These are phyloP conservation scores for Neodiprion pinetum DNA, from an alignment of 1,140 invertebrate genomes.

Conservation along the genomic window DNA sequence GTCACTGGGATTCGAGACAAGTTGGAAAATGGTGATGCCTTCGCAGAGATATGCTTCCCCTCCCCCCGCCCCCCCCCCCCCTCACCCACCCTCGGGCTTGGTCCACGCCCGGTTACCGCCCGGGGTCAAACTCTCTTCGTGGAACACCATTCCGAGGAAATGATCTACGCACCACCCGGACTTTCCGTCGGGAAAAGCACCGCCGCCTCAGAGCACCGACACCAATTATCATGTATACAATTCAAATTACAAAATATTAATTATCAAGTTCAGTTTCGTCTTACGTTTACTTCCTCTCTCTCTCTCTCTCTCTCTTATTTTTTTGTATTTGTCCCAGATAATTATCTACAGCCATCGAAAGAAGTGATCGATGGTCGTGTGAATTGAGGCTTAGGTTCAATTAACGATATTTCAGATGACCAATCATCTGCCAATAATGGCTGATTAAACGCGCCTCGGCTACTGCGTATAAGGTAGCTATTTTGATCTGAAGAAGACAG, in stretches of 20 bases:
- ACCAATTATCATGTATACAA: conserved; percentile 23
- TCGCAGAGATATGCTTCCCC: conserved; percentile 27
- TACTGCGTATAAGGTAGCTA: too few relatives aligned
- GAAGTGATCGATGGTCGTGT: too few relatives aligned
- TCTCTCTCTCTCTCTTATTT: conserved; percentile 17
- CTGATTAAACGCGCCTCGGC: too few relatives aligned
- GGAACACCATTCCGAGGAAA: conserved; percentile 9
- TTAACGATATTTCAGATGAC: too few relatives aligned
- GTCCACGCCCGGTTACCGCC: not conserved
- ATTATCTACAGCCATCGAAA: too few relatives aligned
- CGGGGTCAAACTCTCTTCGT: conserved; percentile 8
- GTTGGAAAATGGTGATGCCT: conserved; percentile 43
- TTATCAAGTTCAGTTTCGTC: too few relatives aligned
- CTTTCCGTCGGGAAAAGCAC: conserved; percentile 32
- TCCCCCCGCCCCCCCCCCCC: not conserved
- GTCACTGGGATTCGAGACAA: conserved; percentile 46
- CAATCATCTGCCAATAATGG: too few relatives aligned
- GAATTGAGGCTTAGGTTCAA: too few relatives aligned
- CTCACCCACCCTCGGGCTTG: not conserved
- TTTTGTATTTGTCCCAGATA: conserved; percentile 20
- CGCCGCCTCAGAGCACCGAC: conserved; percentile 22
- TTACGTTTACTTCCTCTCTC: conserved; percentile 25
- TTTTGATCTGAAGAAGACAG: too few relatives aligned
- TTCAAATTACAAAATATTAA: too few relatives aligned
- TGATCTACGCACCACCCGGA: conserved; percentile 32